These are phyloP conservation scores for Hanleya hanleyi DNA, from an alignment of 2,888 invertebrate genomes.

Conservation along the genomic window DNA sequence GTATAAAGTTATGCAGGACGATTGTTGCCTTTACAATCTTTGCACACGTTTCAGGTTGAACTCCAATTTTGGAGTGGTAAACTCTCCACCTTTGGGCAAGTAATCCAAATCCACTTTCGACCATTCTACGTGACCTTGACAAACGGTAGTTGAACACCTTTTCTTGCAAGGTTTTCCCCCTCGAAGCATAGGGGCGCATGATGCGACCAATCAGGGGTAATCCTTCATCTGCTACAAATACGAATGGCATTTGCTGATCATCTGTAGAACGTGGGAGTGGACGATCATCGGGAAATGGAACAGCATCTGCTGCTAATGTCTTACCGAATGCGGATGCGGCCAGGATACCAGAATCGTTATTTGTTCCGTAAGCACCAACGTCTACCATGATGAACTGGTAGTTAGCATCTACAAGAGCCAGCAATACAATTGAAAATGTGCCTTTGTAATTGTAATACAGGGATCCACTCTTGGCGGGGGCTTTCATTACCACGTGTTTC, in stretches of 20 bases:
- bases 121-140: neutral
- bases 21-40: too few species aligned
- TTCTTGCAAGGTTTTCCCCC: neutral
- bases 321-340: neutral
- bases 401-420: constrained; percentile 61
- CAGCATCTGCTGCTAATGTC: neutral
- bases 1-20: too few species aligned
- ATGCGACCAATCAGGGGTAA: constrained; percentile 41
- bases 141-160: constrained; percentile 22
- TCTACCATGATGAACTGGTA: constrained; percentile 66
- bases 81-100: neutral
- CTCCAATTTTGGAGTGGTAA: neutral
- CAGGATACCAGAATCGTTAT: constrained; percentile 64
- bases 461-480: constrained; percentile 4
- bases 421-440: constrained; percentile 47
- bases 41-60: too few species aligned
- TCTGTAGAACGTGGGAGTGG: constrained; percentile 21
- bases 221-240: constrained; percentile 47
- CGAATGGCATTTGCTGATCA: constrained; percentile 24
- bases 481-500: constrained; percentile 12
- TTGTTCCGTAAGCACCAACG: constrained; percentile 62
- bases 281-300: constrained; percentile 7
- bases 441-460: constrained; percentile 22
- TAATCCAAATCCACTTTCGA: neutral
- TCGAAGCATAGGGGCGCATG: constrained; percentile 21